A percentile compares a stretch with the other conserved stretches of the same genome.
These are phyloP conservation scores for Notiomystis cincta DNA, from an alignment of 2,113 vertebrate species.

Conservation along the genomic window DNA sequence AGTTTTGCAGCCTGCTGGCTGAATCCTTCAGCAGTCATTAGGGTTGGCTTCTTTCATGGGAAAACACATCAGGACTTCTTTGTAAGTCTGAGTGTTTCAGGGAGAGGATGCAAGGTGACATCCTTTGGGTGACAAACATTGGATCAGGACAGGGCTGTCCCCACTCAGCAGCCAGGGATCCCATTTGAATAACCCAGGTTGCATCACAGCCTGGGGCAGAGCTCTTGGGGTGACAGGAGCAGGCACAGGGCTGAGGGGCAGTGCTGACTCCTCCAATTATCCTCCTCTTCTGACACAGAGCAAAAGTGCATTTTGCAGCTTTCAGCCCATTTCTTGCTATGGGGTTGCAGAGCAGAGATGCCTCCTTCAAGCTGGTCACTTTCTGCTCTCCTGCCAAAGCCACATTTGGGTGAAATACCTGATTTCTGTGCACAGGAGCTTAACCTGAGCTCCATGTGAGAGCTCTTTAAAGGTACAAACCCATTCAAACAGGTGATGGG, in stretches of 20 bases:
- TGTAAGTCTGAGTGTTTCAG: background rate
- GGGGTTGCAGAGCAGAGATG: background rate
- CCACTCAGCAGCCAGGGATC: background rate
- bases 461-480: no score
- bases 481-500: no score
- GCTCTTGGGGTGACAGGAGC: background rate
- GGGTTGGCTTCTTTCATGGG: background rate
- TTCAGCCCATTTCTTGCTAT: background rate
- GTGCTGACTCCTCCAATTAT: background rate
- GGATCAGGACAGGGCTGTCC: background rate
- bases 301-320: background rate
- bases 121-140: background rate
- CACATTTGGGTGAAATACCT: background rate
- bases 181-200: background rate
- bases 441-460: background rate
- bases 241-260: background rate
- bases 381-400: background rate
- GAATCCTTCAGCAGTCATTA: conserved; percentile 11
- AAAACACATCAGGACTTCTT: conserved; percentile 17
- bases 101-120: conserved; percentile 5
- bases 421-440: background rate
- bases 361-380: background rate
- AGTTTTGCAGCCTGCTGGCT: background rate
- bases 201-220: background rate
- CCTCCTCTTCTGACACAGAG: background rate